Evolutionary conservation across 2,888 invertebrate genomes (phyloP).

Genomic region (Acleris emargana): DNA sequence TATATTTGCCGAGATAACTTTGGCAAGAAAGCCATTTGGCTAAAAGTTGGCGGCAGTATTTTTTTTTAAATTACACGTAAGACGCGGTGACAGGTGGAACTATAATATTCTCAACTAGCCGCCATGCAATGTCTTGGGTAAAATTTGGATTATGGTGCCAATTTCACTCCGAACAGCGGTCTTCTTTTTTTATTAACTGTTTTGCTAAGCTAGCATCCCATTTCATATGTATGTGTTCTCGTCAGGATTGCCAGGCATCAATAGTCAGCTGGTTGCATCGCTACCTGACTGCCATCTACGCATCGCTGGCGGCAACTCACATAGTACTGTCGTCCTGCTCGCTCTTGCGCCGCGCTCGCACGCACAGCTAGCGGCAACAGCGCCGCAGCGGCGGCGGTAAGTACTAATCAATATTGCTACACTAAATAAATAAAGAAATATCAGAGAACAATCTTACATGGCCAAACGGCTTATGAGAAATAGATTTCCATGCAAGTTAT

Average conservation of each 20-base stretch:
- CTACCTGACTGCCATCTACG: slow-evolving; percentile 58
- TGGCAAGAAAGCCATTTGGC: too few relatives aligned
- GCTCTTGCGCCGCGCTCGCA: slow-evolving; percentile 61
- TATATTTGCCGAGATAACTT: too few relatives aligned
- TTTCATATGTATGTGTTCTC: too few relatives aligned
- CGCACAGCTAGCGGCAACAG: slow-evolving; percentile 66
- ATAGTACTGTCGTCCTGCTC: slow-evolving; percentile 65
- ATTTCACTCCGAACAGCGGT: too few relatives aligned
- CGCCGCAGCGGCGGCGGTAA: slow-evolving; percentile 62
- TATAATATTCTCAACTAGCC: neutral
- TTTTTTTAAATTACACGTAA: too few relatives aligned
- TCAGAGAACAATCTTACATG: neutral
- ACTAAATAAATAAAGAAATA: neutral
- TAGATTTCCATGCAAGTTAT: too few relatives aligned
- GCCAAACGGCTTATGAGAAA: too few relatives aligned
- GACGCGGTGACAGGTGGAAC: too few relatives aligned
- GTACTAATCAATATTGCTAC: slow-evolving; percentile 30
- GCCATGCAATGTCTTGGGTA: too few relatives aligned
- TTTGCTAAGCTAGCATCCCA: too few relatives aligned
- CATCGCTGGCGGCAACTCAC: slow-evolving; percentile 56
- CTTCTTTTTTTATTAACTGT: too few relatives aligned
- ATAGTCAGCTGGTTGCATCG: slow-evolving; percentile 57
- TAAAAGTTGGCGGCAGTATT: neutral
- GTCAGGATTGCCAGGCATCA: slow-evolving; percentile 60
- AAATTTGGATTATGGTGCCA: too few relatives aligned